These are phyloP conservation scores for Andrena marginata DNA, from an alignment of 2,888 invertebrate species.

Conservation along the genomic window DNA sequence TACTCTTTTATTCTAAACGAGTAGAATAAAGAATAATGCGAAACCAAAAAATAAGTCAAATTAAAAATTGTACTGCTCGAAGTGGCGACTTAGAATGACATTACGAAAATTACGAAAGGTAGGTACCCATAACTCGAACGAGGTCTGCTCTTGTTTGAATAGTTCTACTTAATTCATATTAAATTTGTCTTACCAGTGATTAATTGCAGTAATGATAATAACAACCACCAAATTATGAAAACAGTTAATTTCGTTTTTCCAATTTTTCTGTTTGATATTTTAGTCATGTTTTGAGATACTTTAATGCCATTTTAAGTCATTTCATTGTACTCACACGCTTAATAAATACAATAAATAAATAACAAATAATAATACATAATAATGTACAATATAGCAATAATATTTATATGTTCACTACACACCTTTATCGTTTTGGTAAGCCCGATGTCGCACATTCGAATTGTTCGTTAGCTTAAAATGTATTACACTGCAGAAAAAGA, in stretches of 20 bases:
- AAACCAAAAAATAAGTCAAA: conserved; percentile 66
- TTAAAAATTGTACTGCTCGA: conserved; percentile 1
- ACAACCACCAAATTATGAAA: too few species aligned
- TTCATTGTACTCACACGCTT: background rate
- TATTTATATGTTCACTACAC: background rate
- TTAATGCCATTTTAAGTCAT: background rate
- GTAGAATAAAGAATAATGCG: conserved; percentile 77
- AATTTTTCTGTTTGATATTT: too few species aligned
- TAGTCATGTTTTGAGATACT: background rate
- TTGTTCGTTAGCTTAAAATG: background rate
- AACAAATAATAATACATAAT: background rate
- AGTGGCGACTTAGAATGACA: conserved; percentile 1
- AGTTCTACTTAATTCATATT: background rate
- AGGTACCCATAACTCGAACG: background rate
- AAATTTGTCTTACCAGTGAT: background rate
- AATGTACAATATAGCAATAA: background rate
- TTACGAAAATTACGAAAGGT: background rate
- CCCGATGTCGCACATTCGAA: background rate
- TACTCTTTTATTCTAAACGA: conserved; percentile 79
- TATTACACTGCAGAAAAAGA: too few species aligned
- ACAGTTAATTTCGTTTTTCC: too few species aligned
- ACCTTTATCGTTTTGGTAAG: background rate
- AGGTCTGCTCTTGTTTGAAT: background rate
- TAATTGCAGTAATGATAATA: background rate
- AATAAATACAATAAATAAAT: background rate